A percentile compares a stretch with the other conserved stretches of the same genome.
These are phyloP conservation scores for Rhimphoctona megacephalus DNA, from an alignment of 2,888 invertebrate genomes.

Conservation along the genomic window DNA sequence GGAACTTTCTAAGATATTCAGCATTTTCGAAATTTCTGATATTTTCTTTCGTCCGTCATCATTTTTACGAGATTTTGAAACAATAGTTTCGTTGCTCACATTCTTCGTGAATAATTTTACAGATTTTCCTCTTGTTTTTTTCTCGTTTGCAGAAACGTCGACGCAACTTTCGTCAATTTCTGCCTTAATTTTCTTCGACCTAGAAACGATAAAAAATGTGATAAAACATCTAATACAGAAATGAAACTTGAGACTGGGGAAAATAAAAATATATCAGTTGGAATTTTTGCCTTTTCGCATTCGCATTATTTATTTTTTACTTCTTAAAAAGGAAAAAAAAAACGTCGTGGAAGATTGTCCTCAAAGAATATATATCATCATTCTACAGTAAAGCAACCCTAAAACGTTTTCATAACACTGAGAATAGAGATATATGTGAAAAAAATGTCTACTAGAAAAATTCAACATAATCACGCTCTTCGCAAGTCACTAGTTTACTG, in stretches of 20 bases:
- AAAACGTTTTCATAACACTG: too few species aligned
- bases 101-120: not conserved
- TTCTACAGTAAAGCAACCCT: too few species aligned
- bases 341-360: too few species aligned
- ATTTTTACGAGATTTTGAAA: not conserved
- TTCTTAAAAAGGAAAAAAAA: too few species aligned
- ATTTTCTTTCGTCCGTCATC: not conserved
- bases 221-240: not conserved
- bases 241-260: not conserved
- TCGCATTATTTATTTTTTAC: not conserved
- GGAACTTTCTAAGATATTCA: not conserved
- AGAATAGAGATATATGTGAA: not conserved
- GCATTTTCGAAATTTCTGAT: not conserved
- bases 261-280: not conserved
- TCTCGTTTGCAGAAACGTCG: not conserved
- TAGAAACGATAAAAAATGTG: conserved; percentile 24
- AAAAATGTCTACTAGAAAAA: not conserved
- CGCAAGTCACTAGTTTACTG: not conserved
- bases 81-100: not conserved
- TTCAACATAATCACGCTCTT: not conserved
- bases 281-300: not conserved
- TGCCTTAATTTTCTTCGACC: conserved; percentile 37
- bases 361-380: not conserved
- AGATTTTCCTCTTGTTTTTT: not conserved
- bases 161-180: not conserved